Percentiles rank a stretch among this genome's conserved stretches.
Evolutionary conservation across 2,797 vertebrate species (phyloP).

Genomic region (Chaetophractus vellerosus): DNA sequence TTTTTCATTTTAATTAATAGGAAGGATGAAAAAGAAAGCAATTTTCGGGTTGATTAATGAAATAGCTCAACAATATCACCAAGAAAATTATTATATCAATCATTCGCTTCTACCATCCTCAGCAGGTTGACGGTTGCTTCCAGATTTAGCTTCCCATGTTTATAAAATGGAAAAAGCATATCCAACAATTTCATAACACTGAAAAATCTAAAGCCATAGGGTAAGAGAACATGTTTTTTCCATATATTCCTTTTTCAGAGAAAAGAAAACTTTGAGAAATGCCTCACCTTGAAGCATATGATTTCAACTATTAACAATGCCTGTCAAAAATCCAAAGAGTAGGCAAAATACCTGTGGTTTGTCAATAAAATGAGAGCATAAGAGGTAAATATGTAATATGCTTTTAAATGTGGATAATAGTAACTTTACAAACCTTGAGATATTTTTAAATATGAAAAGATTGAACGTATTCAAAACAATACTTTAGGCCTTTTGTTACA

Average conservation of each 20-base stretch:
- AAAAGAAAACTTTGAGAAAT: conserved; percentile 51
- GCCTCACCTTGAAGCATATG: conserved; percentile 41
- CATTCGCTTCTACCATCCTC: not conserved
- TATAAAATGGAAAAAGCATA: not conserved
- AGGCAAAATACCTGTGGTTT: conserved; percentile 61
- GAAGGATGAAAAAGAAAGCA: not conserved
- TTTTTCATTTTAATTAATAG: not conserved
- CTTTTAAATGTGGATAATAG: conserved; percentile 76
- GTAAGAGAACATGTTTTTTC: not conserved
- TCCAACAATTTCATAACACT: not conserved
- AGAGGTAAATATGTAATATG: conserved; percentile 43
- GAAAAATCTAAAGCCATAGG: not conserved
- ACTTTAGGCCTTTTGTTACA: conserved; percentile 81
- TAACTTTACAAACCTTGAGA: conserved; percentile 65
- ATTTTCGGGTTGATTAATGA: not conserved
- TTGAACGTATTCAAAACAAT: conserved; percentile 76
- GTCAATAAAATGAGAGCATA: conserved; percentile 71
- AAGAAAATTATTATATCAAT: not conserved
- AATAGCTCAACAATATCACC: not conserved
- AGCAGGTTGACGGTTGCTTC: rapidly evolving
- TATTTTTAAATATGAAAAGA: conserved; percentile 84
- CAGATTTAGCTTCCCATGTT: not conserved
- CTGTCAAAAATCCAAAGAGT: conserved; percentile 74
- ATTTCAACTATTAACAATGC: conserved; percentile 76
- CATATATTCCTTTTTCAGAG: not conserved